Conservation (phyloP, 1,140 invertebrate genomes). For the Aplysia californica region DNA sequence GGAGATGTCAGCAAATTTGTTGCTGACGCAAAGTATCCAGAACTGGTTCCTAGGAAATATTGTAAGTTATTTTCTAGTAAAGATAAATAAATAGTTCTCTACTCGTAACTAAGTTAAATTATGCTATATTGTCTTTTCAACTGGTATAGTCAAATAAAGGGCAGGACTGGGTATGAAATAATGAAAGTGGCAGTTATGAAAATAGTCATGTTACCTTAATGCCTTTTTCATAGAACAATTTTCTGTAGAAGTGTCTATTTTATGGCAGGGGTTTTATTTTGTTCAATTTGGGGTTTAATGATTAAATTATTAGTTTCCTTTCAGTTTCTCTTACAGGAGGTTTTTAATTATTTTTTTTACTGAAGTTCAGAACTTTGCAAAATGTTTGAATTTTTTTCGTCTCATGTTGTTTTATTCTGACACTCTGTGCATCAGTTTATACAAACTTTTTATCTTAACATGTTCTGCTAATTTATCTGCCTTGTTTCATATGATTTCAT, state of each 20-base stretch:
- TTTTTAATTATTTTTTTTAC: background rate
- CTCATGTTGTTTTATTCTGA: too few species aligned
- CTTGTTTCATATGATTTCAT: background rate
- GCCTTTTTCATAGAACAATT: background rate
- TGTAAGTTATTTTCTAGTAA: constrained; percentile 72
- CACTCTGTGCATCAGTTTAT: too few species aligned
- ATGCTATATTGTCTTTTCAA: background rate
- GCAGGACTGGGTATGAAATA: background rate
- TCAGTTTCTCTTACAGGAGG: background rate
- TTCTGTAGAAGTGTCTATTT: background rate
- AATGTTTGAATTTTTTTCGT: too few species aligned
- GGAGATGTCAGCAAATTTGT: constrained; percentile 53
- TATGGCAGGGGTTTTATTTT: background rate
- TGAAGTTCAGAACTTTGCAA: too few species aligned
- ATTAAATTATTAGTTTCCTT: background rate
- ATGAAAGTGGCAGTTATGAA: background rate
- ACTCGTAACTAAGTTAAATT: background rate
- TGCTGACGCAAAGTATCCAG: constrained; percentile 66
- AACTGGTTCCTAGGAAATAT: constrained; percentile 87
- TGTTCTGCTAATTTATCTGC: background rate
- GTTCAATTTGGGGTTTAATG: background rate
- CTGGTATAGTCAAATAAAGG: background rate
- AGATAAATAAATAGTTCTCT: background rate
- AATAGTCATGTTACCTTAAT: background rate
- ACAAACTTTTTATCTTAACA: background rate